Evolutionary conservation across 2,888 invertebrate species (phyloP).

Genomic region (Clivina fossor): DNA sequence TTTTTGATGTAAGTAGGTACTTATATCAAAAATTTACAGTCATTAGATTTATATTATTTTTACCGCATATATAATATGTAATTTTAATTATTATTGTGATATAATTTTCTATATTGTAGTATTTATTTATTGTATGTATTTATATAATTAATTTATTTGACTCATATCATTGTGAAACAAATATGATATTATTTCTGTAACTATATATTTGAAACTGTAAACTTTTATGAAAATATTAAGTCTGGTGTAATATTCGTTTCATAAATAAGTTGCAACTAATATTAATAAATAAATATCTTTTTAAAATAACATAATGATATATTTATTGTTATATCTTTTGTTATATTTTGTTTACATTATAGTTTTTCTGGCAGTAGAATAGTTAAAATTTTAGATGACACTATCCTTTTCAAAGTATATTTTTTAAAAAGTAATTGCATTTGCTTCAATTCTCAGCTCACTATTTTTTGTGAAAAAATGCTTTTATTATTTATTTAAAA

Average conservation of each 20-base stretch:
- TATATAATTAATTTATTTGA: neutral
- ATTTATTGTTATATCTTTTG: neutral
- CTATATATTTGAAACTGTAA: conserved; percentile 20
- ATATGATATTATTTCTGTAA: conserved; percentile 16
- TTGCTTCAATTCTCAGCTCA: too few relatives aligned
- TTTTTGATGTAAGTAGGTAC: too few relatives aligned
- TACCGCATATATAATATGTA: neutral
- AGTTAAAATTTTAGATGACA: too few relatives aligned
- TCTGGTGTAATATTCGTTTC: conserved; percentile 23
- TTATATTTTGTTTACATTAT: too few relatives aligned
- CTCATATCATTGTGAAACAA: too few relatives aligned
- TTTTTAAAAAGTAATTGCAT: too few relatives aligned
- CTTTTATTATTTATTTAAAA: too few relatives aligned
- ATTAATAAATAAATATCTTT: conserved; percentile 30
- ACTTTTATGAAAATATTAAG: conserved; percentile 13
- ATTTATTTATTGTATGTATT: neutral
- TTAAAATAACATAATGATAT: conserved; percentile 8
- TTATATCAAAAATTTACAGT: conserved; percentile 3
- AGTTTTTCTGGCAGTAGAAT: neutral
- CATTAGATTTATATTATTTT: neutral
- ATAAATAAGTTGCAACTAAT: conserved; percentile 26
- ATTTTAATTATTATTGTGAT: conserved; percentile 17
- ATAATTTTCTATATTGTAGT: conserved; percentile 1
- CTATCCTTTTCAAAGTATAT: too few relatives aligned
- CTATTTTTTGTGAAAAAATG: too few relatives aligned